Evolutionary conservation across 2,113 vertebrate species (phyloP).

Genomic region (Theristicus caerulescens): DNA sequence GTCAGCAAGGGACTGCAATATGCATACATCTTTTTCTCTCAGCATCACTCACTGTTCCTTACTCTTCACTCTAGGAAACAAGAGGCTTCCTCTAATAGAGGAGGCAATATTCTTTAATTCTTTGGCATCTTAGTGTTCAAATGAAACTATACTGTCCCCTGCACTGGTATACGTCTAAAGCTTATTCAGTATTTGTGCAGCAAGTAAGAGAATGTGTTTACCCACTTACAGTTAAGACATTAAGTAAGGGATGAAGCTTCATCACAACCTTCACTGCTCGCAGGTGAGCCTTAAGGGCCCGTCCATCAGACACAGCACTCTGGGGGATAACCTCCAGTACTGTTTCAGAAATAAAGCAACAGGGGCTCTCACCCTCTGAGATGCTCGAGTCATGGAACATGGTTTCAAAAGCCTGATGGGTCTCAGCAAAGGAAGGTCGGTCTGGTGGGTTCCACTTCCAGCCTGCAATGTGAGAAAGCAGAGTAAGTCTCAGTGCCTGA

Average conservation of each 20-base stretch:
- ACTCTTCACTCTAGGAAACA: background rate
- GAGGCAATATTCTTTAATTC: background rate
- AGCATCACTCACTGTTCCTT: background rate
- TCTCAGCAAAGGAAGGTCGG: slow-evolving; percentile 94
- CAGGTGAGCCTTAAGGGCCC: background rate
- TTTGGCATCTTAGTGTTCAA: background rate
- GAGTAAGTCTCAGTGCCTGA: background rate
- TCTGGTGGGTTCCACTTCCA: slow-evolving; percentile 98
- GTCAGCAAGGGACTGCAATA: background rate
- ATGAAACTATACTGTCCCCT: background rate
- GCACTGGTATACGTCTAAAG: background rate
- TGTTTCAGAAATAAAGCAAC: background rate
- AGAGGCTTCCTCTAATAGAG: background rate
- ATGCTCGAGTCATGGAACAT: slow-evolving; percentile 99
- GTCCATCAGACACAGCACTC: background rate
- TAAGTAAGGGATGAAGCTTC: background rate
- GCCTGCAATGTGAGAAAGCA: slow-evolving; percentile 71
- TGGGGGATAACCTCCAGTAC: background rate
- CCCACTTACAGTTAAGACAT: background rate
- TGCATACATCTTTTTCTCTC: background rate
- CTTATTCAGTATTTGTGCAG: background rate
- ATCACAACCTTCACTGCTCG: background rate
- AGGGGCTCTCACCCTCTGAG: slow-evolving; percentile 85
- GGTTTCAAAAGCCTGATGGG: slow-evolving; percentile 97
- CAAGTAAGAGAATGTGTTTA: background rate